Base-by-base conservation (phyloP, 2,888 invertebrate species). In the Oegoconia quadripuncta region DNA sequence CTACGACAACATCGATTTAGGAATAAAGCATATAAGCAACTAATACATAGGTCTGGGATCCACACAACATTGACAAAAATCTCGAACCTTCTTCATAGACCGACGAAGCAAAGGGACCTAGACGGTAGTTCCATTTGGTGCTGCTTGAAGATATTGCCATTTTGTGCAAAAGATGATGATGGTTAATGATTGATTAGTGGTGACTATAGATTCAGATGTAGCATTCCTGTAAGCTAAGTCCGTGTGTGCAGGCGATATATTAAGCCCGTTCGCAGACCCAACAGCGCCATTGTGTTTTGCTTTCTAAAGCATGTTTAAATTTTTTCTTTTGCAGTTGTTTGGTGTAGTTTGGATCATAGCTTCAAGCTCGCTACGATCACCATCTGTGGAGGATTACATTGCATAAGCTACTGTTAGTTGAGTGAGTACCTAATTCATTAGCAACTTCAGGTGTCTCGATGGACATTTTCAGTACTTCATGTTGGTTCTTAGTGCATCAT, bases 281-380 rank as follows among this genome's bases (percentile, higher is more conserved):
- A 70, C 74, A 64, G 64, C 74, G 65, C 64, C 66, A 59, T n/a
- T 61, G 63, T 72, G 76, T 77, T 68, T 74, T 67, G 77, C 74
- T 77, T 71, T 82, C 78, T 88, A 88, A 83, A 88, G 88, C 88
- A 88, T 88, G 80, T 88, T 88, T 81, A 88, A 74, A 76, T 88
- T 88, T 78, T 88, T 88, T 87, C 88, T 78, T 88, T 88, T 88
- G 87, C 88, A 88, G 88, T 88, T 87, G 87, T 88, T 88, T 82
- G 88, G 88, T 82, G 88, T 88, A 54, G 83, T 88, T 88, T 88
- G 88, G 71, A 88, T 88, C 88, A 88, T 88, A 87, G 82, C 88
- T 52, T 88, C 88, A 72, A 88, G 87, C 80, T 88, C 88, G 79
- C 88, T 88, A 88, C 86, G 88, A 83, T 88, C 88, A 75, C 88